These are phyloP conservation scores for Thomomys bottae DNA, from an alignment of 2,113 vertebrate genomes.

Conservation along the genomic window DNA sequence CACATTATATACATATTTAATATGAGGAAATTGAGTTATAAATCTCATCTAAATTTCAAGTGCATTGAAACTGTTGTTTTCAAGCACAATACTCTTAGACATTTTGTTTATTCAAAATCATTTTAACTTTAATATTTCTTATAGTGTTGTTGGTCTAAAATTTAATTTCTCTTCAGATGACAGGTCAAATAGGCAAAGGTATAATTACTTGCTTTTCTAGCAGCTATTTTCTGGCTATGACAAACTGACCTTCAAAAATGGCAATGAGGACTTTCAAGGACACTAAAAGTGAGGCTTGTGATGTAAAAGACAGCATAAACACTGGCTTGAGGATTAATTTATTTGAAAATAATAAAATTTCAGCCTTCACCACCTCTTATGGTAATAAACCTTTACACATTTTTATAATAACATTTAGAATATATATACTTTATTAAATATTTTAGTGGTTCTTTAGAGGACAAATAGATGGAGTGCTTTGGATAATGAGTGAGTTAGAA, in stretches of 20 bases:
- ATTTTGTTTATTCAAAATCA: background rate
- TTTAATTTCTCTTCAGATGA: slow-evolving; percentile 28
- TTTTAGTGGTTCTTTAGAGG: slow-evolving; percentile 24
- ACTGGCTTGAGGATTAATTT: background rate
- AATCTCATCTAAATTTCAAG: slow-evolving; percentile 7
- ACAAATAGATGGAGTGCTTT: background rate
- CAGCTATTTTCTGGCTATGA: background rate
- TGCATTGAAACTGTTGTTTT: slow-evolving; percentile 27
- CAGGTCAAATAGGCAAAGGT: background rate
- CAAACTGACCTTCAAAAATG: slow-evolving; percentile 2
- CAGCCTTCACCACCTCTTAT: background rate
- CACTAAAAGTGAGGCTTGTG: background rate
- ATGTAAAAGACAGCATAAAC: background rate
- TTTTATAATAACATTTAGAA: slow-evolving; percentile 5
- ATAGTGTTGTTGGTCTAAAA: slow-evolving; percentile 5
- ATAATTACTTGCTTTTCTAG: background rate
- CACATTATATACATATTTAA: background rate
- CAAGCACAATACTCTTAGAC: background rate
- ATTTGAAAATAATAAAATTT: background rate
- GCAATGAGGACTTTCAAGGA: no score
- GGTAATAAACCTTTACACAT: background rate
- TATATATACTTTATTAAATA: background rate
- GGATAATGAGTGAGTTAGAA: slow-evolving; percentile 30
- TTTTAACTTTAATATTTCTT: background rate
- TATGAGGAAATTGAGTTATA: slow-evolving; percentile 18